Conservation (phyloP, 2,888 invertebrate species). For the Stomorhina lunata region DNA sequence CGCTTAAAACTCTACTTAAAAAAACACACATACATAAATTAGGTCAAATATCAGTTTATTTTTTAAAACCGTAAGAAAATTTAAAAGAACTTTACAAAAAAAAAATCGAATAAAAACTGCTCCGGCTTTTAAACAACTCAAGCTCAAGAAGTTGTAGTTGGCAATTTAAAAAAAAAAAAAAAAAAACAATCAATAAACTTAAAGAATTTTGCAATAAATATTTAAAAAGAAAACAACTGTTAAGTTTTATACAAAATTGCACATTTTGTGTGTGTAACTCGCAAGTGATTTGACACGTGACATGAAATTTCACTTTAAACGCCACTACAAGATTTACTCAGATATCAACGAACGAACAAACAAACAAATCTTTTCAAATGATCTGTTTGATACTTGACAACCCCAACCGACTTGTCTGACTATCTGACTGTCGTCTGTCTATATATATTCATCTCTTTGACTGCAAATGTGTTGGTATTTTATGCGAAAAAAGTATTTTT, state of each 20-base stretch:
- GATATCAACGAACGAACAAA: too few species aligned
- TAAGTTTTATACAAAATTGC: conserved; percentile 16
- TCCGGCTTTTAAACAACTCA: conserved; percentile 11
- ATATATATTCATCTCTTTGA: neutral
- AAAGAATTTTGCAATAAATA: conserved; percentile 12
- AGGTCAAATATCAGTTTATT: conserved; percentile 50
- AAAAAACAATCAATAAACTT: conserved; percentile 29
- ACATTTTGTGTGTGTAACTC: conserved; percentile 45
- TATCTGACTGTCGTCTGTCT: conserved; percentile 9
- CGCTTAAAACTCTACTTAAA: neutral
- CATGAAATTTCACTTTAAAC: conserved; percentile 78
- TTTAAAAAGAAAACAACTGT: conserved; percentile 11
- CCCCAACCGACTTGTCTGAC: conserved; percentile 1
- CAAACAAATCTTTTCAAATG: conserved; percentile 53
- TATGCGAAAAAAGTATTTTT: neutral
- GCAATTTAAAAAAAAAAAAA: too few species aligned
- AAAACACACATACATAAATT: conserved; percentile 34
- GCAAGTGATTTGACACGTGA: conserved; percentile 76
- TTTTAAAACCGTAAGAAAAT: neutral
- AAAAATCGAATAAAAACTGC: conserved; percentile 37
- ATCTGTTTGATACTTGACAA: conserved; percentile 48
- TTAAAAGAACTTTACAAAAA: conserved; percentile 20
- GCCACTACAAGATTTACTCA: conserved; percentile 40
- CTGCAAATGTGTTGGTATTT: neutral
- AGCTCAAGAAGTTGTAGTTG: neutral